Conservation (phyloP, 1,140 invertebrate genomes). For the Leptestheria dahalacensis region DNA sequence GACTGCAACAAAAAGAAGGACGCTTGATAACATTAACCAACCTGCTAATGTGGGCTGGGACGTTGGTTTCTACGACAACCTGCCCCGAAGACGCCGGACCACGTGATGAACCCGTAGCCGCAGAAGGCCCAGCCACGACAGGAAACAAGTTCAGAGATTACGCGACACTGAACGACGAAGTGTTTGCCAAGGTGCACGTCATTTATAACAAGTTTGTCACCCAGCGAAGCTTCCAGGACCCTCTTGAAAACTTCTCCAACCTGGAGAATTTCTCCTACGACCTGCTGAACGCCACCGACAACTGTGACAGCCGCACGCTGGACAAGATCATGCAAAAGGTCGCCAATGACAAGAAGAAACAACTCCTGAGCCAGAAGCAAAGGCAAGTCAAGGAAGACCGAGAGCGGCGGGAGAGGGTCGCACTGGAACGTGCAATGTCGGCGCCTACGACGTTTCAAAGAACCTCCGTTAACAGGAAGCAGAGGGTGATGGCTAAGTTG, state of each 20-base stretch:
- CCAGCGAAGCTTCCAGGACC: neutral
- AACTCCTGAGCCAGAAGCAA: neutral
- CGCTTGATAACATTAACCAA: neutral
- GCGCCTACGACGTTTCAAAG: neutral
- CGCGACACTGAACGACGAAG: neutral
- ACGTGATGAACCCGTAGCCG: neutral
- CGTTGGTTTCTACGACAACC: neutral
- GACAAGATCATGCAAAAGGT: conserved; percentile 4
- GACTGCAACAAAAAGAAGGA: neutral
- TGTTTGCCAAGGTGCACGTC: neutral
- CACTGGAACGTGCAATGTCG: neutral
- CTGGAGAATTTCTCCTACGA: conserved; percentile 1
- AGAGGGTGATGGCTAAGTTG: too few relatives aligned
- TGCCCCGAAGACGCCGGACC: neutral
- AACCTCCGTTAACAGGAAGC: neutral
- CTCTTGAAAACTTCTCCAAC: neutral
- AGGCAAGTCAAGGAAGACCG: neutral
- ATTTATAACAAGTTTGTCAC: neutral
- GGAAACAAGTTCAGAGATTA: neutral
- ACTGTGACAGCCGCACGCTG: neutral
- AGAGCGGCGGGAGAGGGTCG: neutral
- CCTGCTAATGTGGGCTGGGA: neutral
- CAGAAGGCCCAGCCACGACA: neutral
- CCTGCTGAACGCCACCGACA: neutral
- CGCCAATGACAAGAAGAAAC: conserved; percentile 2